Base-by-base conservation (phyloP, 2,888 invertebrate species). In the Cepaea hortensis region DNA sequence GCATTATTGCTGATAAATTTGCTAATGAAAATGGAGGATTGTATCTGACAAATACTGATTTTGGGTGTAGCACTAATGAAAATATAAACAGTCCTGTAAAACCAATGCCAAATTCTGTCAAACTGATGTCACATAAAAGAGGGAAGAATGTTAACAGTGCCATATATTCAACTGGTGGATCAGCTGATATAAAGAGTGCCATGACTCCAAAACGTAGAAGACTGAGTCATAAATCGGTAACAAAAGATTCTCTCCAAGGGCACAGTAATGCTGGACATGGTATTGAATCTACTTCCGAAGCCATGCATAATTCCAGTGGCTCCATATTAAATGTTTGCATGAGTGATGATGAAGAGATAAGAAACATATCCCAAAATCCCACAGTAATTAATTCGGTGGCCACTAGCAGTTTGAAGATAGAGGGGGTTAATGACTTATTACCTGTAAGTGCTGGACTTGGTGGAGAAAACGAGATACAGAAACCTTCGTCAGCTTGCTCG, bases 321-420 rank as follows among this genome's bases (percentile, higher is more conserved):
- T 81, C 68, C 48, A n/a, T 68, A 46, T n/a, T 48, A 48, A 23
- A 70, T 70, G 6, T 7, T 68, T 61, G 18, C 35, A 48, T 48
- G 6, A 70, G 35, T 81, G 81, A 81, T 81, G 81, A 68, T 50
- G 81, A 81, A 70, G 81, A 70, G 48, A 48, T 50, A 48, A 50
- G 18, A 7, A 20, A 81, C 15, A 18, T 61, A 46, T 11, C 70
- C 11, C 70, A 46, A 20, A 46, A 50, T 3, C 7, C 5, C 55
- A 65, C 20, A 46, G 65, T 65, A 46, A 65, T 46, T 48, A 68
- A 68, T 20, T 70, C 48, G n/a, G 46, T 48, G 6, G n/a, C n/a
- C 13, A 9, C n/a, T 15, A 3, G 35, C 20, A 48, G 11, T 68
- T 68, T 62, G 61, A 62, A 35, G 35, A 62, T 35, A 46, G 65